Conservation (phyloP, 2,113 vertebrate species). For the Cryptotis parvus region DNA sequence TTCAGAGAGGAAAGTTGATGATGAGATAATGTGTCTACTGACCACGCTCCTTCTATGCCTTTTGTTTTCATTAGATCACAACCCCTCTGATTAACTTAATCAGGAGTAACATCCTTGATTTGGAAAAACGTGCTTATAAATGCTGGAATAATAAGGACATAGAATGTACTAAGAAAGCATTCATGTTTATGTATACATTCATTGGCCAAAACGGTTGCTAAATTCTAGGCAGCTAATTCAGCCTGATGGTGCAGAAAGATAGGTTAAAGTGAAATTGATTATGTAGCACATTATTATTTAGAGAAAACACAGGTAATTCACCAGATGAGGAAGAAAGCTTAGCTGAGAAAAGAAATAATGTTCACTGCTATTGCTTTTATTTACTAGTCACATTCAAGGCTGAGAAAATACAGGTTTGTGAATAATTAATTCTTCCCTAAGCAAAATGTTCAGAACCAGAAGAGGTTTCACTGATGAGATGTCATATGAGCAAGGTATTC, state of each 20-base stretch:
- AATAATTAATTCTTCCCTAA: background rate
- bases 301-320: slow-evolving; percentile 6
- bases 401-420: background rate
- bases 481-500: background rate
- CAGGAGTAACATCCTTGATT: background rate
- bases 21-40: background rate
- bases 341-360: background rate
- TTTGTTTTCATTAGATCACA: slow-evolving; percentile 1
- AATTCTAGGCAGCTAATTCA: background rate
- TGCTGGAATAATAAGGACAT: background rate
- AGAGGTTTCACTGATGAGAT: background rate
- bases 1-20: background rate
- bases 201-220: background rate
- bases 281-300: background rate
- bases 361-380: slow-evolving; percentile 8
- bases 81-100: background rate
- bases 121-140: background rate
- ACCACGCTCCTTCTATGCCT: background rate
- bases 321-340: background rate
- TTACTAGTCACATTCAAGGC: slow-evolving; percentile 16
- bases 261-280: background rate
- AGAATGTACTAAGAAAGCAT: background rate
- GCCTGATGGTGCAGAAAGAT: background rate
- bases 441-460: background rate
- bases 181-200: background rate